Evolutionary conservation across 2,797 vertebrate genomes (phyloP).

Genomic region (Acanthurus leucopareius): DNA sequence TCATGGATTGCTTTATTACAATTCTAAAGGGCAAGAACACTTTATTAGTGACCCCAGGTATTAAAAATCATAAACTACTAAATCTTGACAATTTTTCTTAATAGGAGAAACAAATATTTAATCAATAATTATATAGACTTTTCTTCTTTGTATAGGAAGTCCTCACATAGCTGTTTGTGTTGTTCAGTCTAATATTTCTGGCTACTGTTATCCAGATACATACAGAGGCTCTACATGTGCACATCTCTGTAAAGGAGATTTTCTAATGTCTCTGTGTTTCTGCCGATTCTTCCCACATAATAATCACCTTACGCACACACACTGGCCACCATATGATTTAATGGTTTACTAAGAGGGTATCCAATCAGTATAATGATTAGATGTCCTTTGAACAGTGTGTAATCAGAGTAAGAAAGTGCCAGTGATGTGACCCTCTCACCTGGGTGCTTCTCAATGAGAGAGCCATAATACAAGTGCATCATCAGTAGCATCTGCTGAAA

Average conservation of each 20-base stretch:
- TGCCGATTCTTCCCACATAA: conserved; percentile 23
- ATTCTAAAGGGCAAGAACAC: background rate
- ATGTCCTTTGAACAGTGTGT: conserved; percentile 48
- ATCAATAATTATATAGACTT: too few relatives aligned
- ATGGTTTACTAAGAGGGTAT: conserved; percentile 52
- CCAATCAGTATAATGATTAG: conserved; percentile 73
- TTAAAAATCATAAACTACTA: background rate
- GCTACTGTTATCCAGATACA: too few relatives aligned
- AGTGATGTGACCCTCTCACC: conserved; percentile 62
- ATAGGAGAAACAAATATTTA: background rate
- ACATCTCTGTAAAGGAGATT: conserved; percentile 4
- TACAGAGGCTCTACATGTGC: too few relatives aligned
- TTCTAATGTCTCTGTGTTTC: conserved; percentile 7
- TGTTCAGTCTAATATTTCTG: too few relatives aligned
- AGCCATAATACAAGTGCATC: conserved; percentile 41
- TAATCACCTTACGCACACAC: background rate
- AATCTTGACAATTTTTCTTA: background rate
- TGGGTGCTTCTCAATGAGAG: conserved; percentile 39
- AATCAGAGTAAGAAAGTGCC: conserved; percentile 61
- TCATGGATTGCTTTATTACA: background rate
- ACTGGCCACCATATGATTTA: conserved; percentile 45
- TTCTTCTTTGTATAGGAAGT: background rate
- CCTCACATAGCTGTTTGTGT: background rate
- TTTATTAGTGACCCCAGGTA: too few relatives aligned
- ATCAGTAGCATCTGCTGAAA: conserved; percentile 47